These are phyloP conservation scores for Penaeus monodon DNA, from an alignment of 2,888 invertebrate genomes.

Conservation along the genomic window DNA sequence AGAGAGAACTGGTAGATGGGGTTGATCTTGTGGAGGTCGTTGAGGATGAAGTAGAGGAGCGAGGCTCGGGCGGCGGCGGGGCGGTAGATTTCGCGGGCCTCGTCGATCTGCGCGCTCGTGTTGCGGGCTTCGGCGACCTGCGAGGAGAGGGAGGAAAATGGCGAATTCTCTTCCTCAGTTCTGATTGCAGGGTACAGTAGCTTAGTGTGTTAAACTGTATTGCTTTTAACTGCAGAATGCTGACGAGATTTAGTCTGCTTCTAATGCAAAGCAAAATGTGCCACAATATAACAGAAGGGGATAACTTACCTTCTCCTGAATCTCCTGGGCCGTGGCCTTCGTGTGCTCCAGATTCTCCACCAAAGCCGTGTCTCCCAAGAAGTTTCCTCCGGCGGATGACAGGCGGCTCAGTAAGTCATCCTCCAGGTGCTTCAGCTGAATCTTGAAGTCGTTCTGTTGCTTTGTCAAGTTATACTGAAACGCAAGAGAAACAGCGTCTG, in stretches of 20 bases:
- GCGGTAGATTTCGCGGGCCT: slow-evolving; percentile 92
- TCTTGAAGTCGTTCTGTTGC: slow-evolving; percentile 97
- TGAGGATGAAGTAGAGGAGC: slow-evolving; percentile 92
- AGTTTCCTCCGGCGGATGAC: slow-evolving; percentile 93
- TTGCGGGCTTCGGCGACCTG: slow-evolving; percentile 93
- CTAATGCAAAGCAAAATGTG: slow-evolving; percentile 71
- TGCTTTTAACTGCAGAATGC: no score
- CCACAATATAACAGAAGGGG: slow-evolving; percentile 65
- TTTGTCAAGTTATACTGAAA: slow-evolving; percentile 92
- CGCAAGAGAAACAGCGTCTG: no score
- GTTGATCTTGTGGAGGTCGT: slow-evolving; percentile 94
- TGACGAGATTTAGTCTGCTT: no score
- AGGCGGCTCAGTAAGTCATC: slow-evolving; percentile 90
- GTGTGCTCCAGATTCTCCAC: slow-evolving; percentile 97
- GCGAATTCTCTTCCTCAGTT: no score
- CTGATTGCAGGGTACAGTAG: no score
- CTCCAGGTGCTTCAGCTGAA: slow-evolving; percentile 90
- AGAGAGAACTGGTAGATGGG: slow-evolving; percentile 97
- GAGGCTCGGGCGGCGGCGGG: slow-evolving; percentile 92
- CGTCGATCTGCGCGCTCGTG: slow-evolving; percentile 92
- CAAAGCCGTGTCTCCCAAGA: slow-evolving; percentile 92
- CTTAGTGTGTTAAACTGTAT: no score
- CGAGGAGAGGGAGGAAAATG: slow-evolving; percentile 66
- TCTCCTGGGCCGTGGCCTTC: slow-evolving; percentile 94
- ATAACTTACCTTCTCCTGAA: slow-evolving; percentile 75